Percentiles rank a stretch among this genome's conserved stretches.
Evolutionary conservation across 2,888 invertebrate genomes (phyloP).

Genomic region (Tenodera sinensis): DNA sequence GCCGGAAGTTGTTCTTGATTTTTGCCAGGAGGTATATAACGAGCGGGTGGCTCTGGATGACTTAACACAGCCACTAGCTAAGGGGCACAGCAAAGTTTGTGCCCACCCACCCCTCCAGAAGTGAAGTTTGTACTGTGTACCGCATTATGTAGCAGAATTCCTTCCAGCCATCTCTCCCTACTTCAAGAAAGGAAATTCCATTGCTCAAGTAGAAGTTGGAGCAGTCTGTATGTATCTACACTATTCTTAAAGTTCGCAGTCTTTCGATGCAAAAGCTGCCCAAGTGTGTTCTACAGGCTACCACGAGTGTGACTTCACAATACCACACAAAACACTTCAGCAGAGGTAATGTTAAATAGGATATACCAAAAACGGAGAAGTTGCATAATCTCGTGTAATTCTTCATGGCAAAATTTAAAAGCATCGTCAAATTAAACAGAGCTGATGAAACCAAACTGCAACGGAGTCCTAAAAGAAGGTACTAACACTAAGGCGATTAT

Average conservation of each 20-base stretch:
- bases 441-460: too few species aligned
- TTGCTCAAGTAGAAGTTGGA: background rate
- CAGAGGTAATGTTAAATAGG: too few species aligned
- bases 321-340: too few species aligned
- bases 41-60: background rate
- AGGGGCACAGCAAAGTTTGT: background rate
- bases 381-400: too few species aligned
- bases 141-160: background rate
- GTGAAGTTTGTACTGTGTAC: background rate
- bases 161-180: background rate
- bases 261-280: background rate
- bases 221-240: background rate
- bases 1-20: background rate
- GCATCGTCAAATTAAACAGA: too few species aligned
- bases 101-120: background rate
- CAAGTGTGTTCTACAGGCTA: background rate
- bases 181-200: background rate
- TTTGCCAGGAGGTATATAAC: background rate
- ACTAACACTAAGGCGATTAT: too few species aligned
- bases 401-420: too few species aligned
- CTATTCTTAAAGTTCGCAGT: background rate
- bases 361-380: too few species aligned
- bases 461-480: too few species aligned
- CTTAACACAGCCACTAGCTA: background rate
- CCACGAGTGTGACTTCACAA: too few species aligned